Percentiles rank a stretch among this genome's conserved stretches.
phyloP scores from a whole-genome alignment of 2,888 invertebrate species.

The Argyresthia goedartella region DNA sequence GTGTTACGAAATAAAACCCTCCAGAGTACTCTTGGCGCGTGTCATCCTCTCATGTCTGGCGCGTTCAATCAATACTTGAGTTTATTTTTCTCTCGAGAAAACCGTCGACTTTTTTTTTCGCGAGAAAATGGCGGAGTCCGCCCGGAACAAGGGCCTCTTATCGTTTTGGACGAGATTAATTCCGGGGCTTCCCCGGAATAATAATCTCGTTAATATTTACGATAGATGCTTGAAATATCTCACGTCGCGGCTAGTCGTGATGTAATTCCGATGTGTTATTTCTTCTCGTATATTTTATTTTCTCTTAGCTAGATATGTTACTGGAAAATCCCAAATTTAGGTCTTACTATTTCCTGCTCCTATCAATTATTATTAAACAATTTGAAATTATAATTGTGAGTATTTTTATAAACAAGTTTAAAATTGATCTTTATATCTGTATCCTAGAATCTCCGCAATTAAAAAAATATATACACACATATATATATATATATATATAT shows the following conservation, averaged over 20 bases:
- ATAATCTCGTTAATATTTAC: background rate
- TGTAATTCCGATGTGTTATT: too few relatives aligned
- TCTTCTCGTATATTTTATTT: background rate
- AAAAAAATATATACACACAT: too few relatives aligned
- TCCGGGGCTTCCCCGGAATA: slow-evolving; percentile 9
- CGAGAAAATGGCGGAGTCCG: slow-evolving; percentile 22
- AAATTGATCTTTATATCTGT: too few relatives aligned
- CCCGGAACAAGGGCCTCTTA: slow-evolving; percentile 24
- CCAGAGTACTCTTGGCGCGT: background rate
- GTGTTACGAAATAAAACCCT: background rate
- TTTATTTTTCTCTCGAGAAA: slow-evolving; percentile 19
- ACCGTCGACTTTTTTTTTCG: background rate
- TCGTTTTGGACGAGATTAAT: slow-evolving; percentile 27
- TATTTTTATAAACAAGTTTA: too few relatives aligned
- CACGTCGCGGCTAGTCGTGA: too few relatives aligned
- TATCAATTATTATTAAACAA: too few relatives aligned
- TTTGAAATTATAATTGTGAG: too few relatives aligned
- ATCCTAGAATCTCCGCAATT: too few relatives aligned
- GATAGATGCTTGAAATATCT: background rate
- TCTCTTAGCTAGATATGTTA: background rate
- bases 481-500: too few relatives aligned
- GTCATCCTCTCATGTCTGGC: slow-evolving; percentile 22
- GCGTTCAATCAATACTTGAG: slow-evolving; percentile 36
- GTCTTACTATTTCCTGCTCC: too few relatives aligned
- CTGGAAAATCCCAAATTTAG: too few relatives aligned